These are phyloP conservation scores for Drosophila nigrodunni DNA, from an alignment of 1,140 invertebrate genomes.

Conservation along the genomic window DNA sequence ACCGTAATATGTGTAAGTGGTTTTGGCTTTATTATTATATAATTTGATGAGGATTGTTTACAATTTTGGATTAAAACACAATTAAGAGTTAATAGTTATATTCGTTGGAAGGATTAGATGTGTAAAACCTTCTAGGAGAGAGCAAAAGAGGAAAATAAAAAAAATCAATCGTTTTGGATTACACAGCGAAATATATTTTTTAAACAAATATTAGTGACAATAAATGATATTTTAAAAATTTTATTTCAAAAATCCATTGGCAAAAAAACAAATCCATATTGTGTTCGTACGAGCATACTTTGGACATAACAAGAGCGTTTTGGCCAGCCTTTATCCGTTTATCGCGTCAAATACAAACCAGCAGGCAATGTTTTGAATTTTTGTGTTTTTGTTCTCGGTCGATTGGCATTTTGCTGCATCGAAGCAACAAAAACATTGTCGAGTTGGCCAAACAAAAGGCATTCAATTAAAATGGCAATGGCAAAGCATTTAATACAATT, in stretches of 20 bases:
- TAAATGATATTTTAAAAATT: too few species aligned
- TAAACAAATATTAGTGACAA: too few species aligned
- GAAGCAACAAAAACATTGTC: conserved; percentile 57
- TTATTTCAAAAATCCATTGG: conserved; percentile 57
- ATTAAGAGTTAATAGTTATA: too few species aligned
- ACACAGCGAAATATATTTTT: too few species aligned
- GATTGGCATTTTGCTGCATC: conserved; percentile 45
- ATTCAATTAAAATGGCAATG: conserved; percentile 73
- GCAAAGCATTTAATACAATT: conserved; percentile 80
- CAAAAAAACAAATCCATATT: conserved; percentile 30
- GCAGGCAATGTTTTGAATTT: conserved; percentile 8
- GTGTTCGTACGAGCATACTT: conserved; percentile 2
- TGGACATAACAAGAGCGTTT: conserved; percentile 26
- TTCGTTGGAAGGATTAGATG: too few species aligned
- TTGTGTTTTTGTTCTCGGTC: conserved; percentile 17
- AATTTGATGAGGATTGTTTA: too few species aligned
- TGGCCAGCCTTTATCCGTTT: conserved; percentile 57
- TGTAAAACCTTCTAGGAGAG: too few species aligned
- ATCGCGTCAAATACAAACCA: conserved; percentile 55
- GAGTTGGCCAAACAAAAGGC: conserved; percentile 70
- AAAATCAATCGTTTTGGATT: too few species aligned
- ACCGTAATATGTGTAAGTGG: too few species aligned
- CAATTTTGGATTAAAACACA: too few species aligned
- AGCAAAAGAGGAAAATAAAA: too few species aligned
- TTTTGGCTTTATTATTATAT: too few species aligned